Evolutionary conservation across 2,113 vertebrate species (phyloP).

Genomic region (Garra rufa): DNA sequence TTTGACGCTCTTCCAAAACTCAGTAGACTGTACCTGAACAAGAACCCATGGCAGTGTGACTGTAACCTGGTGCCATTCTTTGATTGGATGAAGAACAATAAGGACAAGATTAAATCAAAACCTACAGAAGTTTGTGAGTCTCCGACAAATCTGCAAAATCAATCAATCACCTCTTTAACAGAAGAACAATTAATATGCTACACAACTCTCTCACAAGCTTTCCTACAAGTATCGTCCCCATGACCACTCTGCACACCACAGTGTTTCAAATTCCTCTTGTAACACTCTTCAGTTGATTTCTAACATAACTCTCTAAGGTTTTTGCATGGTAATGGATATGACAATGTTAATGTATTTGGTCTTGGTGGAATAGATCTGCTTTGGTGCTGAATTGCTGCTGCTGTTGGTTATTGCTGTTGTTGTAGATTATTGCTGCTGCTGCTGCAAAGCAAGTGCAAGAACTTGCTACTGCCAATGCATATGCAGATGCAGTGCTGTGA

Average conservation of each 20-base stretch:
- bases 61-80: conserved; percentile 75
- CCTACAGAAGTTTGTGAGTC: conserved; percentile 63
- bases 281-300: neutral
- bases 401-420: no score
- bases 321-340: no score
- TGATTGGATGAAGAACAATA: conserved; percentile 67
- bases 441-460: no score
- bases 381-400: no score
- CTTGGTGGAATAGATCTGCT: no score
- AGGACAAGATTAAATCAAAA: conserved; percentile 57
- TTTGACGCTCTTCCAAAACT: conserved; percentile 70
- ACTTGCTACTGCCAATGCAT: no score
- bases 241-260: neutral
- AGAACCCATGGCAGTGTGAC: conserved; percentile 85
- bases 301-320: no score
- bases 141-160: conserved; percentile 69
- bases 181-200: conserved; percentile 74
- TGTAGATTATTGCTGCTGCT: no score
- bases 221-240: neutral
- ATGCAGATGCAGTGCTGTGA: no score
- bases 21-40: conserved; percentile 69
- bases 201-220: conserved; percentile 44
- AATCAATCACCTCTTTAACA: conserved; percentile 58
- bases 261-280: neutral
- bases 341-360: no score